These are phyloP conservation scores for Trilocha varians DNA, from an alignment of 2,888 invertebrate genomes.

Conservation along the genomic window DNA sequence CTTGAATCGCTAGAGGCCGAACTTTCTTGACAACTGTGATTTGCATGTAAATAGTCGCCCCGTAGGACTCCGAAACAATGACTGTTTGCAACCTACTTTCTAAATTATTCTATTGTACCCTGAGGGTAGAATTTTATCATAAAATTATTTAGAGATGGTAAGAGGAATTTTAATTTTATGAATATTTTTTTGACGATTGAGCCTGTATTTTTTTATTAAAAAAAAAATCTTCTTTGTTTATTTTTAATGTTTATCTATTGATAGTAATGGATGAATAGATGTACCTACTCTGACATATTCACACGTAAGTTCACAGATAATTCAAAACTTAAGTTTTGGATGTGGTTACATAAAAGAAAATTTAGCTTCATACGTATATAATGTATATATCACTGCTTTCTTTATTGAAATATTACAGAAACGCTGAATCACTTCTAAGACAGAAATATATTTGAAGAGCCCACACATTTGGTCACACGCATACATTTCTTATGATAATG, in stretches of 20 bases:
- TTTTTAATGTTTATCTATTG: not conserved
- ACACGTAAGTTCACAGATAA: too few species aligned
- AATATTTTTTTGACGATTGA: too few species aligned
- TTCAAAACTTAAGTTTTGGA: too few species aligned
- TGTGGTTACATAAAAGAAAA: too few species aligned
- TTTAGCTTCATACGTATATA: too few species aligned
- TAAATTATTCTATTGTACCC: slow-evolving; percentile 33
- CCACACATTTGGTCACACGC: slow-evolving; percentile 2
- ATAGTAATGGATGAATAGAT: not conserved
- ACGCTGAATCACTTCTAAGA: not conserved
- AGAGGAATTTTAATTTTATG: not conserved
- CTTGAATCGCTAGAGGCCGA: slow-evolving; percentile 15
- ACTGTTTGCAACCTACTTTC: slow-evolving; percentile 49
- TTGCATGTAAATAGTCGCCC: slow-evolving; percentile 56
- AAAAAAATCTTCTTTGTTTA: not conserved
- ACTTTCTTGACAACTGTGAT: slow-evolving; percentile 35
- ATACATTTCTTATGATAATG: slow-evolving; percentile 6
- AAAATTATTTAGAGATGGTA: not conserved
- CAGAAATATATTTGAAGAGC: not conserved
- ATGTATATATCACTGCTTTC: too few species aligned
- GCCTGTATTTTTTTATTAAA: too few species aligned
- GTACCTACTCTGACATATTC: too few species aligned
- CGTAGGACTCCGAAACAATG: slow-evolving; percentile 27
- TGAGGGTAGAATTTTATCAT: not conserved
- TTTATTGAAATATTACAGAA: not conserved